These are phyloP conservation scores for Bothrops jararaca DNA, from an alignment of 2,113 vertebrate species.

Conservation along the genomic window DNA sequence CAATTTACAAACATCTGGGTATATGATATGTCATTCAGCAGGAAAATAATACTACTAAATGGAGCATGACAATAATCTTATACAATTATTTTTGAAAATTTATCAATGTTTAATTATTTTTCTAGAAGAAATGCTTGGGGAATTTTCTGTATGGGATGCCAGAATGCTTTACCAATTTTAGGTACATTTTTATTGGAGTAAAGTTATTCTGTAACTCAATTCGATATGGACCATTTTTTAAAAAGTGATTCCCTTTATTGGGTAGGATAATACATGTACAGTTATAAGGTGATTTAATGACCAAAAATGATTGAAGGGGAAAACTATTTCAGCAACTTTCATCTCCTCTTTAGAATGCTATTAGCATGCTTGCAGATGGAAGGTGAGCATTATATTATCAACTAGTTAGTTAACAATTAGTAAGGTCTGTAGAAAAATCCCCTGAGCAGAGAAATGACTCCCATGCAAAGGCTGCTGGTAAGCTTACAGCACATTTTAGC, in stretches of 20 bases:
- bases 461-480: slow-evolving; percentile 66
- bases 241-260: neutral
- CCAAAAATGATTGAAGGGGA: slow-evolving; percentile 26
- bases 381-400: slow-evolving; percentile 53
- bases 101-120: neutral
- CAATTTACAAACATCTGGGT: neutral
- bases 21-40: neutral
- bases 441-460: slow-evolving; percentile 59
- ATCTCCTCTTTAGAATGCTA: slow-evolving; percentile 43
- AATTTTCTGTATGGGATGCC: neutral
- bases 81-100: neutral
- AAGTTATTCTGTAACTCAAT: neutral
- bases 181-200: neutral
- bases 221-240: neutral
- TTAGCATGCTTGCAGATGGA: slow-evolving; percentile 53
- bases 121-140: neutral
- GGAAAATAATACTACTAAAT: neutral
- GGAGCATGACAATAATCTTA: neutral
- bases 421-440: slow-evolving; percentile 55
- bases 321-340: slow-evolving; percentile 51
- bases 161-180: neutral
- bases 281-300: neutral
- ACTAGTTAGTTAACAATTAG: slow-evolving; percentile 55
- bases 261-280: neutral
- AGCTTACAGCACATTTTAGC: slow-evolving; percentile 76